Percentiles rank a stretch among this genome's conserved stretches.
Conservation (phyloP, 2,797 vertebrate species). For the Enteromius anoplus region DNA sequence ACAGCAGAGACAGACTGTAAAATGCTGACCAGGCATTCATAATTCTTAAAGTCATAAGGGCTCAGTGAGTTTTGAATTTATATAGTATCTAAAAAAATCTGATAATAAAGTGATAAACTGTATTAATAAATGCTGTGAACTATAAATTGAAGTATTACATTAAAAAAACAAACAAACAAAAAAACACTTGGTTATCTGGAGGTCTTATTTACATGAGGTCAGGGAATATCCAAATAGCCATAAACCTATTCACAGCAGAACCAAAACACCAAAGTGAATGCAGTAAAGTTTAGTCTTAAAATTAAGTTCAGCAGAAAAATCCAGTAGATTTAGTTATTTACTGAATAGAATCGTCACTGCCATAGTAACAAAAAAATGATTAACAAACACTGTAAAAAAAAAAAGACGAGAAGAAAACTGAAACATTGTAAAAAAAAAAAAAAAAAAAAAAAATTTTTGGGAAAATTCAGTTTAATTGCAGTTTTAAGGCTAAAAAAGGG, state of each 20-base stretch:
- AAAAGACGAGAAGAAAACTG: not conserved
- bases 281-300: not conserved
- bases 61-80: not conserved
- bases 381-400: not conserved
- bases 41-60: not conserved
- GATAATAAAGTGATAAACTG: not conserved
- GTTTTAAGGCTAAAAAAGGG: not conserved
- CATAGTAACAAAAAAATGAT: not conserved
- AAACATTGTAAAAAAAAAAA: too few relatives aligned
- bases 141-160: not conserved
- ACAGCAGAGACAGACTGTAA: conserved; percentile 40
- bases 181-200: not conserved
- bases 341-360: not conserved
- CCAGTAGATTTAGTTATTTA: not conserved
- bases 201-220: not conserved
- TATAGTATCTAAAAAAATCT: not conserved
- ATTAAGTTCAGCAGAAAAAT: not conserved
- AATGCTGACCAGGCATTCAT: conserved; percentile 44
- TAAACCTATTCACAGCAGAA: not conserved
- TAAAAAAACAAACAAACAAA: not conserved
- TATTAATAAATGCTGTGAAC: not conserved
- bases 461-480: conserved; percentile 11
- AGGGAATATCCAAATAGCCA: not conserved
- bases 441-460: not conserved
- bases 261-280: not conserved